phyloP scores from a whole-genome alignment of 2,797 vertebrate genomes.

The Melanotaenia boesemani region DNA sequence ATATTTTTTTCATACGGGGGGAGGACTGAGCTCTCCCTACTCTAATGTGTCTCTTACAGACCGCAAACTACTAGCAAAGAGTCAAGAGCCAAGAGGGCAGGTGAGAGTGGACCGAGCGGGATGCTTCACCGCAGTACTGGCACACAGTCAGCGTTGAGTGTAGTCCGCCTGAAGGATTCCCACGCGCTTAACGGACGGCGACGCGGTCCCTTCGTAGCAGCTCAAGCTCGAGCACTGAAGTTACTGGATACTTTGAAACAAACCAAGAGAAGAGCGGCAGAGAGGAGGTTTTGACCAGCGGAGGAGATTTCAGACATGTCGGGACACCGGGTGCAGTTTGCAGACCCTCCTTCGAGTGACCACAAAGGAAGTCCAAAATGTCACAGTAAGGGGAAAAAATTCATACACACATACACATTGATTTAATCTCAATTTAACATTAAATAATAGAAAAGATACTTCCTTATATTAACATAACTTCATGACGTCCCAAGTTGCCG shows the following conservation, averaged over 20 bases:
- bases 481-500: neutral
- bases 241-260: conserved; percentile 70
- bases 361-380: conserved; percentile 77
- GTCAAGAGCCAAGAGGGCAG: conserved; percentile 51
- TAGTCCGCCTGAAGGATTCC: conserved; percentile 24
- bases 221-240: conserved; percentile 42
- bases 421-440: neutral
- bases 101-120: conserved; percentile 55
- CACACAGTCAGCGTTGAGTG: conserved; percentile 48
- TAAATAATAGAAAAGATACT: neutral
- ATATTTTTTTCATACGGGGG: conserved; percentile 33
- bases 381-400: conserved; percentile 77
- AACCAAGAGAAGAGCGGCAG: neutral
- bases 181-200: conserved; percentile 29
- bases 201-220: conserved; percentile 31
- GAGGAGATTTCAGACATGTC: conserved; percentile 74
- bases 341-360: conserved; percentile 79
- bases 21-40: conserved; percentile 6
- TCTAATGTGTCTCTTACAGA: conserved; percentile 9
- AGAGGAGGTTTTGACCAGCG: conserved; percentile 46
- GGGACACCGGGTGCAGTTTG: conserved; percentile 88
- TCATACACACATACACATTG: neutral
- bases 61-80: conserved; percentile 10
- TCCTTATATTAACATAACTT: neutral
- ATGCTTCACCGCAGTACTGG: conserved; percentile 72